phyloP scores from a whole-genome alignment of 2,888 invertebrate genomes.

The Tetranychus truncatus region DNA sequence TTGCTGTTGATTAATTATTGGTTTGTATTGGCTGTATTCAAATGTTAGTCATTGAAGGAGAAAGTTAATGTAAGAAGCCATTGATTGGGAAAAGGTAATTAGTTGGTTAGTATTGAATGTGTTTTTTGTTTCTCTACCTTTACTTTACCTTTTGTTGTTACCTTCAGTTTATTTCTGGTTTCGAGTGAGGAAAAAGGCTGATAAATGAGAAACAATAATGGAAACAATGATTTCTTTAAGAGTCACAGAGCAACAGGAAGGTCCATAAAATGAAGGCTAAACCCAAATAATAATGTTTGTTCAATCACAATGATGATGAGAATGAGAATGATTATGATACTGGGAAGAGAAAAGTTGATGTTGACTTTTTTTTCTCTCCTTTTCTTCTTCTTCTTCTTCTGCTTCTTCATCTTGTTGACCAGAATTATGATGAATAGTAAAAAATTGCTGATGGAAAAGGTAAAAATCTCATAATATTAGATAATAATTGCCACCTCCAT shows the following conservation, averaged over 20 bases:
- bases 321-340: not conserved
- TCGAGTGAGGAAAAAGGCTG: not conserved
- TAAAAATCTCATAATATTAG: not conserved
- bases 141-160: not conserved
- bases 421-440: not conserved
- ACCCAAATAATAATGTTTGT: not conserved
- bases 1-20: not conserved
- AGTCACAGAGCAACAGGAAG: not conserved
- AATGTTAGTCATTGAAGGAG: not conserved
- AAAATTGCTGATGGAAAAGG: not conserved
- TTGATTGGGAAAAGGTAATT: conserved; percentile 1
- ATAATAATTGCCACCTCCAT: not conserved
- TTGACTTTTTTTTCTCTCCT: not conserved
- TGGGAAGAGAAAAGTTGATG: not conserved
- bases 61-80: not conserved
- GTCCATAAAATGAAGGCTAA: not conserved
- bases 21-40: not conserved
- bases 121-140: not conserved
- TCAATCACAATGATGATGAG: not conserved
- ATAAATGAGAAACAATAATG: not conserved
- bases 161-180: not conserved
- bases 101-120: not conserved
- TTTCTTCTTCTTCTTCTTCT: no score
- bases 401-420: not conserved
- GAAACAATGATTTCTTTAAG: not conserved